phyloP scores from a whole-genome alignment of 2,113 vertebrate species.

The Bostrychus sinensis region DNA sequence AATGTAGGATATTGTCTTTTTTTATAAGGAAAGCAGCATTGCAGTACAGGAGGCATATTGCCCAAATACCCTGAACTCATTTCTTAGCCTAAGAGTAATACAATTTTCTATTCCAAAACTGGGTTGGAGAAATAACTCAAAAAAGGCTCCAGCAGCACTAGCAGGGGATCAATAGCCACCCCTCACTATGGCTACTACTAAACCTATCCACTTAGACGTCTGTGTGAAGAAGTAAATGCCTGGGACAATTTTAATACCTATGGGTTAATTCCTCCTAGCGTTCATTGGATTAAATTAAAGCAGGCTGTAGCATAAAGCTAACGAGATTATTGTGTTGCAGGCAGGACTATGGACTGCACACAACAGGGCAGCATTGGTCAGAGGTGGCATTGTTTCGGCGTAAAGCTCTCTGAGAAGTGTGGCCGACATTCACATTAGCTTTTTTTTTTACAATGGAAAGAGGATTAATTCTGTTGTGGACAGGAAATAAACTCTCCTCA shows the following conservation, averaged over 20 bases:
- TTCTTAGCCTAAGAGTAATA: background rate
- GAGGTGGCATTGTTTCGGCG: slow-evolving; percentile 57
- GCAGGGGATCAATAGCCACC: slow-evolving; percentile 52
- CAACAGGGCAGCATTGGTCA: slow-evolving; percentile 50
- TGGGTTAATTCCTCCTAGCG: slow-evolving; percentile 55
- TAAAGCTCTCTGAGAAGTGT: slow-evolving; percentile 32
- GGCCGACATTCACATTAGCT: slow-evolving; percentile 57
- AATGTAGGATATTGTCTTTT: too few species aligned
- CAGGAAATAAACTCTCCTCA: slow-evolving; percentile 46
- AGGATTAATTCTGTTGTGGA: slow-evolving; percentile 64
- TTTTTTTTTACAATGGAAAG: slow-evolving; percentile 52
- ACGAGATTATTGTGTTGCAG: slow-evolving; percentile 66
- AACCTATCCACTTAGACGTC: slow-evolving; percentile 54
- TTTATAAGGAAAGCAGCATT: too few species aligned
- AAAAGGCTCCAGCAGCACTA: slow-evolving; percentile 31
- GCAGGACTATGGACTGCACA: slow-evolving; percentile 61
- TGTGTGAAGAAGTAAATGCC: slow-evolving; percentile 32
- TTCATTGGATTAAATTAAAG: slow-evolving; percentile 67
- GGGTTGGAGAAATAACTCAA: slow-evolving; percentile 12
- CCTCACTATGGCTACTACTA: slow-evolving; percentile 22
- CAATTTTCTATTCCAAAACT: background rate
- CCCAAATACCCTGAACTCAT: background rate
- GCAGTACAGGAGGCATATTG: too few species aligned
- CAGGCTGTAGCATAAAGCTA: slow-evolving; percentile 55
- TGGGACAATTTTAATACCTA: slow-evolving; percentile 50